Base-by-base conservation (phyloP, 2,888 invertebrate species). In the Conops quadrifasciatus region DNA sequence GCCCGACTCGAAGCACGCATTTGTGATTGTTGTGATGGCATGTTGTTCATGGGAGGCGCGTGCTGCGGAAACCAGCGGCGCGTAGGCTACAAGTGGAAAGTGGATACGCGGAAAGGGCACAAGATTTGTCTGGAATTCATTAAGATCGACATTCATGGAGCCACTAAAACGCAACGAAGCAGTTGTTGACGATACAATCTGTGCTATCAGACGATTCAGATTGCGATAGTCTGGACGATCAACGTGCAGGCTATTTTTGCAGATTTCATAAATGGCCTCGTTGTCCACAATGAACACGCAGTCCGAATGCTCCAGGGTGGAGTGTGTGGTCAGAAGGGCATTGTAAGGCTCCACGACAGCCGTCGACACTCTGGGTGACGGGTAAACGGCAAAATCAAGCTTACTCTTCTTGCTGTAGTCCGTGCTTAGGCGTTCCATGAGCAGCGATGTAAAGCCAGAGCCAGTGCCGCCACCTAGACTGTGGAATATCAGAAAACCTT, bases 291-390 rank as follows among this genome's bases (percentile, higher is more conserved):
- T 94, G 83, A 97, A 97, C 1, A 95, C 93, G 83, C 96, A 96
- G 85, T 96, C 96, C 0, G 94, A 93, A 82, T 94, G 94, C 75
- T 89, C 85, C 86, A 97, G 89, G 30, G 96, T 96, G 24, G 94
- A 93, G 86, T 97, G 96, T 0, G 97, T 96, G 59, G 96, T 95
- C 72, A 97, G 85, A 69, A 96, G 91, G 0, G 96, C 93, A 84
- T 97, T 97, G 87, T 97, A 97, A 0, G 97, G 97, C 84, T 97
- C 96, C 56, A 96, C 96, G 15, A 97, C 96, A 0, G 96, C 95
- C 0, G 96, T 96, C 45, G 95, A 95, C 28, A 96, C 91, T 86
- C 92, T 93, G 63, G 95, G 95, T 16, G 96, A 94, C 5, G 96
- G 96, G 83, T 96, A 96, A 71, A 96, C 92, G n/a, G 94, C 92